Conservation (phyloP, 1,140 invertebrate species). For the Calosoma granatense region DNA sequence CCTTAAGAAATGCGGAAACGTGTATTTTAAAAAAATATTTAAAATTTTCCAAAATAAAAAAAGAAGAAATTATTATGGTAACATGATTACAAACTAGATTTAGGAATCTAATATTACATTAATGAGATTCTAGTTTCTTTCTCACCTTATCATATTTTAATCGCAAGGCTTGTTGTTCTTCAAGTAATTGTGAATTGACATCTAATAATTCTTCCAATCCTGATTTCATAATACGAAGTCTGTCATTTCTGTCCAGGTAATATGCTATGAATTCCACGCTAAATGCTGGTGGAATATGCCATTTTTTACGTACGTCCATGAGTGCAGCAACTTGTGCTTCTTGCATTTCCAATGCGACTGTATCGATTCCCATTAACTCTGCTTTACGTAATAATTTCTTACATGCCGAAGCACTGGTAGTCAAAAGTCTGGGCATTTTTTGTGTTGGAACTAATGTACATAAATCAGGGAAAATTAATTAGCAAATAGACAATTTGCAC, state of each 20-base stretch:
- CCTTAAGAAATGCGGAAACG: no score
- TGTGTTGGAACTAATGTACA: constrained; percentile 68
- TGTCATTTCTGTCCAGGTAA: constrained; percentile 74
- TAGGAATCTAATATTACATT: no score
- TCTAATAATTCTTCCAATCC: constrained; percentile 63
- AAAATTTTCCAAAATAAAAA: background rate
- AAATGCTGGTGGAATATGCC: constrained; percentile 85
- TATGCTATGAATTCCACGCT: constrained; percentile 92
- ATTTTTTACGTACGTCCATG: constrained; percentile 80
- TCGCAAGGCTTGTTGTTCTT: constrained; percentile 62
- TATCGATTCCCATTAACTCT: constrained; percentile 81
- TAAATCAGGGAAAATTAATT: constrained; percentile 17
- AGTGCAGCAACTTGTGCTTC: constrained; percentile 69
- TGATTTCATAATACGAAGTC: constrained; percentile 66
- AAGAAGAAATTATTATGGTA: no score
- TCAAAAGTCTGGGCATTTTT: constrained; percentile 84
- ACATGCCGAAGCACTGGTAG: constrained; percentile 83
- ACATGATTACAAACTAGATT: no score
- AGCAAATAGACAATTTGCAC: background rate
- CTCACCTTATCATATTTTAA: constrained; percentile 71
- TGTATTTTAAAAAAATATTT: background rate
- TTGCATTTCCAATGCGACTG: constrained; percentile 62
- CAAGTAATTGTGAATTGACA: constrained; percentile 59
- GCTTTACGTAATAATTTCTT: constrained; percentile 75
- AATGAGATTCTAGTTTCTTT: no score